phyloP scores from a whole-genome alignment of 2,888 invertebrate species.

The Ophion slaviceki region DNA sequence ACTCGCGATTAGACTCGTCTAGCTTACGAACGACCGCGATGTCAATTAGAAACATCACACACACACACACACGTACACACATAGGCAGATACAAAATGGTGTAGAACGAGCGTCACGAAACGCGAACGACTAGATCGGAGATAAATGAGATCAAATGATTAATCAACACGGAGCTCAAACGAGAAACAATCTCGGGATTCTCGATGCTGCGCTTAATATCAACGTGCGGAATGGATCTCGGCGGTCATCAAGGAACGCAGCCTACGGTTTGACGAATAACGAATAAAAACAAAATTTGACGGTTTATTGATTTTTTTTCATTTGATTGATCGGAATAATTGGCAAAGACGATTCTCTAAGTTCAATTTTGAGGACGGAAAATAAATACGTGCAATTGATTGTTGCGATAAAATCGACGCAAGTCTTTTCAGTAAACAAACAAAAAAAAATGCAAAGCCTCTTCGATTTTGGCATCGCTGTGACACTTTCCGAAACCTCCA shows the following conservation, averaged over 20 bases:
- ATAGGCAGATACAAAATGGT: background rate
- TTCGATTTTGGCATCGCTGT: background rate
- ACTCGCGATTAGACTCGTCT: conserved; percentile 69
- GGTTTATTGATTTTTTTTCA: background rate
- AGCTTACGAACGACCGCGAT: conserved; percentile 62
- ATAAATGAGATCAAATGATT: conserved; percentile 58
- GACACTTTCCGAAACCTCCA: conserved; percentile 46
- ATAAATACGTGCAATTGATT: no score
- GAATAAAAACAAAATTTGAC: conserved; percentile 5
- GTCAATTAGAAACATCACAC: conserved; percentile 68
- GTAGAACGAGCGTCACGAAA: conserved; percentile 20
- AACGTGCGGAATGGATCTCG: conserved; percentile 52
- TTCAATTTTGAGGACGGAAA: no score
- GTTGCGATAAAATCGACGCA: background rate
- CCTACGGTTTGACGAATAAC: conserved; percentile 64
- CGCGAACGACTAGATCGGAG: conserved; percentile 55
- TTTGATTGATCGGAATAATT: background rate
- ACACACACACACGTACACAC: conserved; percentile 16
- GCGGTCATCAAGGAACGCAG: conserved; percentile 58
- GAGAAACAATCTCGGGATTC: conserved; percentile 58
- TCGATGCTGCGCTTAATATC: conserved; percentile 48
- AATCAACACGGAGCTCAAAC: conserved; percentile 51
- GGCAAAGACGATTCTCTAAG: no score
- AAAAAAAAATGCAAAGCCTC: background rate
- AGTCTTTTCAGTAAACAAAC: background rate